Evolutionary conservation across 2,797 vertebrate genomes (phyloP).

Genomic region (Sebastes minor): DNA sequence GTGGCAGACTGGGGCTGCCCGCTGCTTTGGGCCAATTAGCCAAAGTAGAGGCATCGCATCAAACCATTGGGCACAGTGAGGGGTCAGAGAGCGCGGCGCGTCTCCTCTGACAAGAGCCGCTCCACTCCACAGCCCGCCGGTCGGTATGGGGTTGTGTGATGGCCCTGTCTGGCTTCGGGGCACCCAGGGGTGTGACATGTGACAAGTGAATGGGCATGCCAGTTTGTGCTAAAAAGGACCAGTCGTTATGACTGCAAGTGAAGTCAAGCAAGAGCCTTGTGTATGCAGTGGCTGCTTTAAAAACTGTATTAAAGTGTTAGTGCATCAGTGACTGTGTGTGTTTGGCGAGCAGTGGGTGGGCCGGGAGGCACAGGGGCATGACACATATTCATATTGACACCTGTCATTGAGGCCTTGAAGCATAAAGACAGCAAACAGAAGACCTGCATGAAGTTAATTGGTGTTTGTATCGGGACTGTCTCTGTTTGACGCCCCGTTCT

Average conservation of each 20-base stretch:
- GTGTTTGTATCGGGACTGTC: slow-evolving; percentile 31
- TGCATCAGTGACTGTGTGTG: slow-evolving; percentile 56
- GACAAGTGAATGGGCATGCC: slow-evolving; percentile 64
- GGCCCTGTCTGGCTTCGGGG: slow-evolving; percentile 63
- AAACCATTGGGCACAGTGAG: slow-evolving; percentile 73
- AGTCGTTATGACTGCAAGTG: slow-evolving; percentile 67
- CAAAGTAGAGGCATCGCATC: slow-evolving; percentile 54
- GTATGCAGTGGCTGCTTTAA: slow-evolving; percentile 42
- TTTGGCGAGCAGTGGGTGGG: slow-evolving; percentile 43
- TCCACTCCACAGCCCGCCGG: slow-evolving; percentile 54
- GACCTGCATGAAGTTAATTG: slow-evolving; percentile 68
- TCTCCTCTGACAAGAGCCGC: slow-evolving; percentile 62
- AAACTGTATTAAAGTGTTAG: slow-evolving; percentile 65
- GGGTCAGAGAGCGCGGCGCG: slow-evolving; percentile 62
- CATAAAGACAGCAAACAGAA: slow-evolving; percentile 58
- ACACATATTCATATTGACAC: slow-evolving; percentile 74
- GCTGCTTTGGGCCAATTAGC: slow-evolving; percentile 74
- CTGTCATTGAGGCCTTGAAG: slow-evolving; percentile 70
- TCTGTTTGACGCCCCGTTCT: slow-evolving; percentile 32
- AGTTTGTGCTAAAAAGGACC: slow-evolving; percentile 48
- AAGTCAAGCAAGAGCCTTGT: slow-evolving; percentile 62
- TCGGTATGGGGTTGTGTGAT: slow-evolving; percentile 34
- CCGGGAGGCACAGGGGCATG: slow-evolving; percentile 24
- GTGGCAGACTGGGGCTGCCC: slow-evolving; percentile 43
- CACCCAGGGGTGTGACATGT: slow-evolving; percentile 72